Evolutionary conservation across 2,113 vertebrate genomes (phyloP).

Genomic region (Megaceryle torquata): DNA sequence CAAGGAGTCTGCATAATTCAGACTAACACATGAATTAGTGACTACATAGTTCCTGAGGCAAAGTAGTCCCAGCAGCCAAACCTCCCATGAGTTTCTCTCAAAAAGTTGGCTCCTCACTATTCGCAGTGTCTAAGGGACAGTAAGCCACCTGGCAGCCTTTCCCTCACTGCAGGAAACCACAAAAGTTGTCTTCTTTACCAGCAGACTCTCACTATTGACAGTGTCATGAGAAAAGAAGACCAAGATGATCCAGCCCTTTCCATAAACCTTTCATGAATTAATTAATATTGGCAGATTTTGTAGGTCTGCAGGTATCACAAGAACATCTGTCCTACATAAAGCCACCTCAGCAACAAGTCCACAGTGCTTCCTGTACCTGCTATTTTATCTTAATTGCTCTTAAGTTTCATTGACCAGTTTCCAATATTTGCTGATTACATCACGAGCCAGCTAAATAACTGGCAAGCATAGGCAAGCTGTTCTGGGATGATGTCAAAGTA

Average conservation of each 20-base stretch:
- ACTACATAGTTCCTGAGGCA: not conserved
- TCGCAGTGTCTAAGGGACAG: not conserved
- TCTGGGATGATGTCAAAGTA: not conserved
- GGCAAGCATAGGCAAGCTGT: not conserved
- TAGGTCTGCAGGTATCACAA: not conserved
- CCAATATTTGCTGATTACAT: not conserved
- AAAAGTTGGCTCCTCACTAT: not conserved
- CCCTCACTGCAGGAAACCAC: not conserved
- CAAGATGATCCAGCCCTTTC: not conserved
- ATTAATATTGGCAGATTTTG: not conserved
- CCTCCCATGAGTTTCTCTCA: not conserved
- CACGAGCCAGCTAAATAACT: not conserved
- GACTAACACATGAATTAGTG: not conserved
- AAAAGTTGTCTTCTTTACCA: not conserved
- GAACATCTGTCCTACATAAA: not conserved
- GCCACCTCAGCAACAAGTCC: not conserved
- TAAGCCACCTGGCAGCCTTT: not conserved
- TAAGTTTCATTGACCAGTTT: not conserved
- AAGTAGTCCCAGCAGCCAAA: not conserved
- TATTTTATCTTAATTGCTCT: not conserved
- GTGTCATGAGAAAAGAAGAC: not conserved
- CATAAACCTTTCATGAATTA: not conserved
- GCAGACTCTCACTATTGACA: not conserved
- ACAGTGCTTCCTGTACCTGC: not conserved
- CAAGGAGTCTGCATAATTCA: not conserved